Conservation (phyloP, 2,797 vertebrate species). For the Cynodonichthys magdalenae region DNA sequence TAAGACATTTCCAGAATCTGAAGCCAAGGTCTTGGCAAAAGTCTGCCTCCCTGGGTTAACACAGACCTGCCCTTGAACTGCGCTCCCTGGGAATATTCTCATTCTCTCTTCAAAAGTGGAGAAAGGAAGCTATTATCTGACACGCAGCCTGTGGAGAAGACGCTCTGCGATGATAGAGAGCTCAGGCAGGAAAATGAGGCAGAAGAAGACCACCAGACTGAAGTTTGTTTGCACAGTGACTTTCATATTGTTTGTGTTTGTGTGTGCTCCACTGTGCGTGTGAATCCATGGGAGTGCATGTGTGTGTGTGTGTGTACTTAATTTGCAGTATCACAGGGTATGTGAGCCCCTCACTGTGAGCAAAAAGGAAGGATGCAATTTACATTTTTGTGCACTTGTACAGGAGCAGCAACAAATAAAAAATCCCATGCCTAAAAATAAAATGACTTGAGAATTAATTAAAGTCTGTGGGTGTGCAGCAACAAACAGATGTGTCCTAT, state of each 20-base stretch:
- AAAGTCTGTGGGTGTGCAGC: constrained; percentile 83
- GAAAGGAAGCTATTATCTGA: constrained; percentile 79
- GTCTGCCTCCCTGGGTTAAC: constrained; percentile 73
- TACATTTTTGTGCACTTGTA: constrained; percentile 81
- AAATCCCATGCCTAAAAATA: constrained; percentile 84
- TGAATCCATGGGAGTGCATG: constrained; percentile 19
- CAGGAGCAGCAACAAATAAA: constrained; percentile 83
- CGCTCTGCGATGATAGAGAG: constrained; percentile 65
- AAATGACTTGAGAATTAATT: constrained; percentile 87
- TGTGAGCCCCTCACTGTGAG: constrained; percentile 75
- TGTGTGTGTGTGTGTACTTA: constrained; percentile 35
- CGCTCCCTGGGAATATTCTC: constrained; percentile 79
- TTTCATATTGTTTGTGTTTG: constrained; percentile 77
- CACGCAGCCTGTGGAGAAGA: constrained; percentile 70
- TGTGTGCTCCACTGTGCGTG: constrained; percentile 31
- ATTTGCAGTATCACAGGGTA: constrained; percentile 71
- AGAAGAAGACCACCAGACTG: constrained; percentile 68
- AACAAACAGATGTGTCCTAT: constrained; percentile 89
- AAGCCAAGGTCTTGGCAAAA: constrained; percentile 78
- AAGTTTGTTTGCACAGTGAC: constrained; percentile 81
- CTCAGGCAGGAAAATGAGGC: constrained; percentile 72
- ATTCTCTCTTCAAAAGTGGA: constrained; percentile 82
- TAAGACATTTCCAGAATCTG: constrained; percentile 70
- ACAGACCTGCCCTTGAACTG: constrained; percentile 84
- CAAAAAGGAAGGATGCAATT: constrained; percentile 78